Conservation (phyloP, 2,113 vertebrate genomes). For the Trematomus loennbergii region DNA sequence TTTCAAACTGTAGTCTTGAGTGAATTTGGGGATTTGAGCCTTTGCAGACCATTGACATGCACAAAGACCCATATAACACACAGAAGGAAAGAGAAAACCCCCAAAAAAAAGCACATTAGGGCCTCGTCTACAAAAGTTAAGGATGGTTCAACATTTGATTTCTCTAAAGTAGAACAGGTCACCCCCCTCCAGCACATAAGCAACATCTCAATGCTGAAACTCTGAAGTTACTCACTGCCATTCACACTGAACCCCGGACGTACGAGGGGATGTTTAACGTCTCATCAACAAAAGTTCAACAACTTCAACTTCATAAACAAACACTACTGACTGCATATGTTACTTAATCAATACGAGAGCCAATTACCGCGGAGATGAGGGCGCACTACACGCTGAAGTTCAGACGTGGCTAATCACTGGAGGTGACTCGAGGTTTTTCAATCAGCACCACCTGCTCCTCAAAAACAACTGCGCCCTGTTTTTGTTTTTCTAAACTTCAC, state of each 20-base stretch:
- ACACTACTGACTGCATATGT: slow-evolving; percentile 75
- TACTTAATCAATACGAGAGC: slow-evolving; percentile 82
- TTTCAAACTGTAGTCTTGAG: too few species aligned
- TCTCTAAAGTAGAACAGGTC: too few species aligned
- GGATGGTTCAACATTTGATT: too few species aligned
- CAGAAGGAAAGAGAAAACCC: too few species aligned
- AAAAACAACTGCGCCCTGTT: slow-evolving; percentile 48
- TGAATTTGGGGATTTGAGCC: too few species aligned
- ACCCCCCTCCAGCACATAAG: too few species aligned
- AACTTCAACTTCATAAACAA: slow-evolving; percentile 72
- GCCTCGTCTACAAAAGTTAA: too few species aligned
- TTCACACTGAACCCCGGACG: not conserved
- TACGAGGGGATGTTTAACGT: not conserved
- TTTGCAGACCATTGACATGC: too few species aligned
- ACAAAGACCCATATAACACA: too few species aligned
- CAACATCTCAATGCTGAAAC: too few species aligned
- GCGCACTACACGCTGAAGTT: slow-evolving; percentile 65
- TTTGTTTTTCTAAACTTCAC: slow-evolving; percentile 56
- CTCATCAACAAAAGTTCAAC: slow-evolving; percentile 38
- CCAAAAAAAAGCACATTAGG: too few species aligned
- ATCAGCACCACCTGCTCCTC: slow-evolving; percentile 70
- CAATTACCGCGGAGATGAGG: slow-evolving; percentile 79
- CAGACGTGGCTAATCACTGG: slow-evolving; percentile 66
- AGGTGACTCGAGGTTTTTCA: slow-evolving; percentile 66
- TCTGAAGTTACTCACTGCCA: not conserved